Base-by-base conservation (phyloP, 2,113 vertebrate species). In the Leptobrachium leishanense region DNA sequence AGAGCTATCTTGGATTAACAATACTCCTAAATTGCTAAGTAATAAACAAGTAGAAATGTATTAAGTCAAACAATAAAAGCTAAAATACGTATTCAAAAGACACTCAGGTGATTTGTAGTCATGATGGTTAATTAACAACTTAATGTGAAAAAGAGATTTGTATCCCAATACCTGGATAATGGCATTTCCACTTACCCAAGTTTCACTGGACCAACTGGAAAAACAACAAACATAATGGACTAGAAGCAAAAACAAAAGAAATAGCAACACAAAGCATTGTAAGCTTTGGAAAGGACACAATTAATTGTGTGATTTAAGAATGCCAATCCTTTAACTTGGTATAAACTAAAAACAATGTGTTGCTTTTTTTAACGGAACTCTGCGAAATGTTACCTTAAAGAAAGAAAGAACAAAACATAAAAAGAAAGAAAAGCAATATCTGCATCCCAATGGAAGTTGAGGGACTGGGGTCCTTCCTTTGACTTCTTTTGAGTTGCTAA, bases 401-500 rank as follows among this genome's bases (percentile, higher is more conserved):
- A 50, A 72, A 39, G 9, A 54, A 72, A 41, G 39, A 20, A 12
- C 2, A 15, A 31, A 72, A 54, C 4, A 68, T 7, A 43, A 41
- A 15, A 68, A 68, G 31, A 31, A 66, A 10, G 1, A 40, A 66
- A 42, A 65, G 69, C 31, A 7, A 43, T 39, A 72, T 53, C 20
- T 6, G 20, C 20, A 39, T 44, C 2, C 20, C 39, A 40, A 43
- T 44, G 31, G 6, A 20, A 31, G 46, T 64, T 72, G 68, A 44
- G 59, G 72, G 62, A 53, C 11, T 11, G 1, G 43, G 83, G 81
- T n/a, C 77, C 83, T 76, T 85, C 82, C 68, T 67, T 81, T 66
- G 85, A 87, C 86, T 85, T 87, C 84, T 88, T 93, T 88, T 91
- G 89, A 93, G 90, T 89, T 90, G 91, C 84, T 91, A 91, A 93